These are phyloP conservation scores for Lycocerus yunnanus DNA, from an alignment of 2,888 invertebrate genomes.

Conservation along the genomic window DNA sequence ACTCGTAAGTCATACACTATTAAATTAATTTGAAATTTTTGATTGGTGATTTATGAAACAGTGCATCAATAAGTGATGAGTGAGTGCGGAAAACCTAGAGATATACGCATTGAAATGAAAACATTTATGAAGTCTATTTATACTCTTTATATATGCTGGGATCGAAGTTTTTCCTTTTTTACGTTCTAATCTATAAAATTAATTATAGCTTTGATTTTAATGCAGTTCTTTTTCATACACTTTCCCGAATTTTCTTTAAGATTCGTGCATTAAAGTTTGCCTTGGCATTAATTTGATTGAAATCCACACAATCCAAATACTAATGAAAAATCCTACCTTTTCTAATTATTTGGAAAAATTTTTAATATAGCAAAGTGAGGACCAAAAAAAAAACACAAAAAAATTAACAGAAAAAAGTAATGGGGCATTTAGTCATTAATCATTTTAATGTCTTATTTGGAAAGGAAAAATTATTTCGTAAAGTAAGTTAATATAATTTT, in stretches of 20 bases:
- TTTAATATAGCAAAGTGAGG: not conserved
- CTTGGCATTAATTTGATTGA: not conserved
- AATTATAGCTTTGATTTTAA: not conserved
- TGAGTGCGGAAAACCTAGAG: no score
- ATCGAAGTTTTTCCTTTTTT: not conserved
- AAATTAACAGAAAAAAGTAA: not conserved
- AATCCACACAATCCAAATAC: not conserved
- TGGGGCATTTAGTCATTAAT: not conserved
- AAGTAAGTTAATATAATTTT: not conserved
- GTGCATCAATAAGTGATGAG: no score
- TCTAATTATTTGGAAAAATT: not conserved
- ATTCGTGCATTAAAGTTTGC: not conserved
- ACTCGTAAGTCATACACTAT: no score
- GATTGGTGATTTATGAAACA: no score
- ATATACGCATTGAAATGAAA: no score
- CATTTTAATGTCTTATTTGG: not conserved
- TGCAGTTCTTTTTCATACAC: not conserved
- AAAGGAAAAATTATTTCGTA: not conserved
- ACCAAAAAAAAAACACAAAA: not conserved
- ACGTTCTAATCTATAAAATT: not conserved
- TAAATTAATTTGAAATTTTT: no score
- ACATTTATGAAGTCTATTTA: no score
- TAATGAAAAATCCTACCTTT: not conserved
- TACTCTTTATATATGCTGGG: no score
- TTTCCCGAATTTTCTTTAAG: not conserved